phyloP scores from a whole-genome alignment of 2,113 vertebrate genomes.

The Macroglossus sobrinus region DNA sequence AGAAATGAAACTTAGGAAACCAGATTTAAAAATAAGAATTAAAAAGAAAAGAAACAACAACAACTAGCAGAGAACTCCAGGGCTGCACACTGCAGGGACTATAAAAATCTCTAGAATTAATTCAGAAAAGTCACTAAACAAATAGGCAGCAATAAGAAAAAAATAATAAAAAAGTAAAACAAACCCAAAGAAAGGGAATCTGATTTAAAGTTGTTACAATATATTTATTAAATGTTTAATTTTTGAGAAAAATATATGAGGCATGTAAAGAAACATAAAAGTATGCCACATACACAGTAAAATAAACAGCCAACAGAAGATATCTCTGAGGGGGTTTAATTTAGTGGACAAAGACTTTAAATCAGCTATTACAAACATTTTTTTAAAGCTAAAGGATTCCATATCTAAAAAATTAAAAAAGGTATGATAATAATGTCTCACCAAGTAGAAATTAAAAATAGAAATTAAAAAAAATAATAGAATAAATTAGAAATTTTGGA shows the following conservation, averaged over 20 bases:
- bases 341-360: conserved; percentile 29
- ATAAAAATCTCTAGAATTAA: background rate
- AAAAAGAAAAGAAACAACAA: background rate
- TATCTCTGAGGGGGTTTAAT: background rate
- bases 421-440: background rate
- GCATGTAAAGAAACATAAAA: background rate
- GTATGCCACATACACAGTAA: background rate
- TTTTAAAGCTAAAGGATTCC: background rate
- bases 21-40: conserved; percentile 11
- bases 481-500: background rate
- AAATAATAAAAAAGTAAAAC: background rate
- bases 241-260: background rate
- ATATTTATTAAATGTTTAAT: background rate
- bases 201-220: background rate
- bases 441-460: background rate
- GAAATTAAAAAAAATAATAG: background rate
- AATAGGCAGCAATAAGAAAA: background rate
- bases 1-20: background rate
- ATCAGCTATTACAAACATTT: background rate
- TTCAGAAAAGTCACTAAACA: background rate
- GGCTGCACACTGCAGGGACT: background rate
- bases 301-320: background rate
- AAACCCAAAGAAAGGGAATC: background rate
- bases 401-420: background rate
- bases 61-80: background rate